Base-by-base conservation (phyloP, 2,888 invertebrate species). In the Ctena decussata region DNA sequence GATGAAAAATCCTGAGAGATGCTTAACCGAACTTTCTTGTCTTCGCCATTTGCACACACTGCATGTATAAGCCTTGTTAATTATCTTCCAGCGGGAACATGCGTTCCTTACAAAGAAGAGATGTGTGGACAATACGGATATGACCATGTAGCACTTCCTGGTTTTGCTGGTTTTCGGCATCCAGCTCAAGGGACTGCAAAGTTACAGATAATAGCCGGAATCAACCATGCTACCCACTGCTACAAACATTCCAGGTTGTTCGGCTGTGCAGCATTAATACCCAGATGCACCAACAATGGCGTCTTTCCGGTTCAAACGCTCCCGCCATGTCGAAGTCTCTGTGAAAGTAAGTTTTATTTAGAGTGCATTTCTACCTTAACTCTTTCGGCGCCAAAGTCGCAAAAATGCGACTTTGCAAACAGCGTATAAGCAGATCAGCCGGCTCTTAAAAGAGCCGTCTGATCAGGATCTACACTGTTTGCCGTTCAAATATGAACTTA, bases 251-350 rank as follows among this genome's bases (percentile, higher is more conserved):
- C 91, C 11, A 46, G 86, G 49, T 78, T 93, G 60, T 92, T 94
- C 69, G 91, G 84, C 0, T 94, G 94, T 74, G 77, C 92, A 27
- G 84, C 92, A 15, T 91, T 90, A 44, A 80, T 93, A 72, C 93
- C 94, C 0, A 92, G 92, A 53, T 94, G 93, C 84, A 85, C 90
- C 18, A 90, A 91, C 11, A 84, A 80, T 15, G 85, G 83, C 0
- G 71, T 77, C 11, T 80, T 89, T 0, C 91, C 91, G 0, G 73
- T 89, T 30, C 92, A 93, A 77, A 81, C 84, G 18, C 90, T 94
- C n/a, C 94, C 93, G 18, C 94, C 94, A 0, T 94, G 94, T 77
- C 80, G 84, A 70, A 93, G 93, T 82, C 86, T 94, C 0, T 94
- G 94, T 84, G 77, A 91, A 87, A 92, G 94, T 94, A 82, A 84